Percentiles rank a stretch among this genome's conserved stretches.
These are phyloP conservation scores for Gallirallus australis DNA, from an alignment of 2,797 vertebrate genomes.

Conservation along the genomic window DNA sequence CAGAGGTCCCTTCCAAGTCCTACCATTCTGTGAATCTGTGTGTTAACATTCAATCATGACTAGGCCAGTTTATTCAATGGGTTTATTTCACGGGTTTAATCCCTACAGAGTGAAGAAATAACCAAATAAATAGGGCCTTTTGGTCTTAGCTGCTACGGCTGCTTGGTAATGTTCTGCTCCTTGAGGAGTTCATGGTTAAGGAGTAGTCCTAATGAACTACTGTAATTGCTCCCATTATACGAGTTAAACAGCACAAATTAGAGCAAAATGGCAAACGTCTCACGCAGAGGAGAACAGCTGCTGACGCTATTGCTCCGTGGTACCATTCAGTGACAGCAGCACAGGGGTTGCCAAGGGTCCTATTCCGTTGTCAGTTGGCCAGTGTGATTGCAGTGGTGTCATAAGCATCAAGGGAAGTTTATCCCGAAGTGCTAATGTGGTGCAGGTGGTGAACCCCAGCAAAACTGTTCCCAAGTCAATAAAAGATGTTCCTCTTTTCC, in stretches of 20 bases:
- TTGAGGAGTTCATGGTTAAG: neutral
- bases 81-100: neutral
- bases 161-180: neutral
- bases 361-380: neutral
- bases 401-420: neutral
- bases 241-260: constrained; percentile 5
- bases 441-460: neutral
- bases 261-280: neutral
- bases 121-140: neutral
- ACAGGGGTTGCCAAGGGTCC: neutral
- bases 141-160: neutral
- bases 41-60: neutral
- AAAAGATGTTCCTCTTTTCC: neutral
- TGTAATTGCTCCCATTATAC: neutral
- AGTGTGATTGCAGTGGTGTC: neutral
- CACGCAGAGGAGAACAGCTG: neutral
- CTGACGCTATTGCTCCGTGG: neutral
- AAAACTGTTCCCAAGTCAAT: neutral
- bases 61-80: neutral
- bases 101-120: neutral
- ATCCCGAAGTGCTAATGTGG: neutral
- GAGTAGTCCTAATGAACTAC: neutral
- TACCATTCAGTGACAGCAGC: neutral
- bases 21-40: no score
- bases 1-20: no score